Evolutionary conservation across 2,888 invertebrate species (phyloP).

Genomic region (Mesoligia furuncula): DNA sequence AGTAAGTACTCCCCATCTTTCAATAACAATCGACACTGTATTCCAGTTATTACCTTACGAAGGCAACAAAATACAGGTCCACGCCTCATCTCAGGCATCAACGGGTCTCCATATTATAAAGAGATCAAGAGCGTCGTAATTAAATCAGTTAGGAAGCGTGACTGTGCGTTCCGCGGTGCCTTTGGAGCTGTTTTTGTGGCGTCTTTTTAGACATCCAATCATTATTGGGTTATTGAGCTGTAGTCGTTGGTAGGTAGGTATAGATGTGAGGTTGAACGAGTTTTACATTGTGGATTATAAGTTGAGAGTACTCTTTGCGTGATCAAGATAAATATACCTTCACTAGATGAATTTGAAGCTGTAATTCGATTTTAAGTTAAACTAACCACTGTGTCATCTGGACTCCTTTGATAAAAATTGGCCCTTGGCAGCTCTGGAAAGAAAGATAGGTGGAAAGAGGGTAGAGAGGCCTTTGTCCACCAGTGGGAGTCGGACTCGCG

Average conservation of each 20-base stretch:
- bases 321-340: neutral
- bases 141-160: slow-evolving; percentile 68
- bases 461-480: too few relatives aligned
- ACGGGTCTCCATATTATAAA: slow-evolving; percentile 62
- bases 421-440: too few relatives aligned
- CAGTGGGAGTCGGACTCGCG: too few relatives aligned
- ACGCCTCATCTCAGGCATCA: slow-evolving; percentile 25
- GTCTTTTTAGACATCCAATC: slow-evolving; percentile 49
- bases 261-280: slow-evolving; percentile 31
- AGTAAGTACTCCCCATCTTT: neutral
- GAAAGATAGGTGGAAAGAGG: too few relatives aligned
- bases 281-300: slow-evolving; percentile 17
- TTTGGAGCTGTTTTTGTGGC: slow-evolving; percentile 49
- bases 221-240: slow-evolving; percentile 63
- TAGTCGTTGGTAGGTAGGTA: neutral
- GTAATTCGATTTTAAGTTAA: neutral
- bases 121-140: slow-evolving; percentile 66
- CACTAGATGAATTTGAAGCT: neutral
- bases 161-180: slow-evolving; percentile 49
- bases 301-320: neutral
- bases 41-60: neutral
- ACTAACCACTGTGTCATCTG: neutral
- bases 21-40: slow-evolving; percentile 11
- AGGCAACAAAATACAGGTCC: slow-evolving; percentile 30
- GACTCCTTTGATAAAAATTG: neutral